A percentile compares a stretch with the other conserved stretches of the same genome.
phyloP scores from a whole-genome alignment of 1,140 invertebrate species.

The Frieseomelitta varia region DNA sequence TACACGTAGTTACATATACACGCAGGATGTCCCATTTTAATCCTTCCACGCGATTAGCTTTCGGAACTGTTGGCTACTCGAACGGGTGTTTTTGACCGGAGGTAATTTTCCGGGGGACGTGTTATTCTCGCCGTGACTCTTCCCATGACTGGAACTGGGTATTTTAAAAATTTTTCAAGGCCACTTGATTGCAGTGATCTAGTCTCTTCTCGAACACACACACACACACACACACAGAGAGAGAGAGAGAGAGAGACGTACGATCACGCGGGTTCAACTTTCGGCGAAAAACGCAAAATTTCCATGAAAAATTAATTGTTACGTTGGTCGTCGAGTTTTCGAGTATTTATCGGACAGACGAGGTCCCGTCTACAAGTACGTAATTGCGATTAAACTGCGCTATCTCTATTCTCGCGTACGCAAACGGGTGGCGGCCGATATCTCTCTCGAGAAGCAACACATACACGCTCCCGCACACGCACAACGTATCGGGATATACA shows the following conservation, averaged over 20 bases:
- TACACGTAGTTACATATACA: neutral
- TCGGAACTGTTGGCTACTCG: neutral
- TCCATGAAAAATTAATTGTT: too few relatives aligned
- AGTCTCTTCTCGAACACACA: too few relatives aligned
- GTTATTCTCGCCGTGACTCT: neutral
- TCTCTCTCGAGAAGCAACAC: constrained; percentile 5
- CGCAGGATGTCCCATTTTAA: neutral
- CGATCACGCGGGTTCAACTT: too few relatives aligned
- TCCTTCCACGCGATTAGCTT: constrained; percentile 4
- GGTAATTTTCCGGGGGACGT: neutral
- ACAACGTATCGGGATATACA: constrained; percentile 18
- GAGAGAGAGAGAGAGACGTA: too few relatives aligned
- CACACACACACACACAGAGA: too few relatives aligned
- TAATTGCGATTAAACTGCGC: constrained; percentile 40
- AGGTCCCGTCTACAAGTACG: too few relatives aligned
- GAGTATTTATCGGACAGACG: too few relatives aligned
- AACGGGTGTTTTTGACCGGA: neutral
- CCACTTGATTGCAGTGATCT: too few relatives aligned
- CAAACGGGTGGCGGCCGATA: constrained; percentile 33
- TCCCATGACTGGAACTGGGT: neutral
- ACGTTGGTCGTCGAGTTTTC: too few relatives aligned
- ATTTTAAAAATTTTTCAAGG: neutral
- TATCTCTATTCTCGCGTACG: constrained; percentile 4
- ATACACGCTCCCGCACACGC: neutral
- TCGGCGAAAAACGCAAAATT: too few relatives aligned